Evolutionary conservation across 2,797 vertebrate species (phyloP).

Genomic region (Peromyscus attwateri): DNA sequence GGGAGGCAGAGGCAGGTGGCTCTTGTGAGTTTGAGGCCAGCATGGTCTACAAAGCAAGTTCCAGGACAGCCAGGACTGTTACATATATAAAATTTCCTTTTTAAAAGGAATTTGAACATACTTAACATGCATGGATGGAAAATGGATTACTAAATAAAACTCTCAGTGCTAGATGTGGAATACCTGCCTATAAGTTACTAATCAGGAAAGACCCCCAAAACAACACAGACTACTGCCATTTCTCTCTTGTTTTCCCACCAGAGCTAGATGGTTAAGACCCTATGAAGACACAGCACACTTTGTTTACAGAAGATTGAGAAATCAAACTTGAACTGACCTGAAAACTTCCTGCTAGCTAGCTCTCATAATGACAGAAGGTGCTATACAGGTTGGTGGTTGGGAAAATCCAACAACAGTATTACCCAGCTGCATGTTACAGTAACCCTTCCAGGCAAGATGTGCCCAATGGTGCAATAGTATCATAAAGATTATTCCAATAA

Average conservation of each 20-base stretch:
- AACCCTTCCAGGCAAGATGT: not conserved
- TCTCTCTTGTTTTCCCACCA: not conserved
- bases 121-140: not conserved
- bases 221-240: not conserved
- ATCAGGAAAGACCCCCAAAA: not conserved
- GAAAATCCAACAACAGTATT: not conserved
- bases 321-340: not conserved
- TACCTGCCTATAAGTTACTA: not conserved
- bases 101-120: not conserved
- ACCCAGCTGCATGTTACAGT: not conserved
- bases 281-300: not conserved
- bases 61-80: too few species aligned
- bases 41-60: too few species aligned
- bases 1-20: too few species aligned
- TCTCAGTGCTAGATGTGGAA: not conserved
- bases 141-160: not conserved
- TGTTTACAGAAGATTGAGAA: not conserved
- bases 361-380: not conserved
- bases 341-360: not conserved
- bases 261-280: not conserved
- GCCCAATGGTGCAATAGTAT: not conserved
- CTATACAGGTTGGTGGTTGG: not conserved
- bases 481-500: not conserved
- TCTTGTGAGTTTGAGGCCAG: too few species aligned
- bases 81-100: not conserved